phyloP scores from a whole-genome alignment of 37 sponge, comb jelly and placozoan genomes.

The Beroe ovata region DNA sequence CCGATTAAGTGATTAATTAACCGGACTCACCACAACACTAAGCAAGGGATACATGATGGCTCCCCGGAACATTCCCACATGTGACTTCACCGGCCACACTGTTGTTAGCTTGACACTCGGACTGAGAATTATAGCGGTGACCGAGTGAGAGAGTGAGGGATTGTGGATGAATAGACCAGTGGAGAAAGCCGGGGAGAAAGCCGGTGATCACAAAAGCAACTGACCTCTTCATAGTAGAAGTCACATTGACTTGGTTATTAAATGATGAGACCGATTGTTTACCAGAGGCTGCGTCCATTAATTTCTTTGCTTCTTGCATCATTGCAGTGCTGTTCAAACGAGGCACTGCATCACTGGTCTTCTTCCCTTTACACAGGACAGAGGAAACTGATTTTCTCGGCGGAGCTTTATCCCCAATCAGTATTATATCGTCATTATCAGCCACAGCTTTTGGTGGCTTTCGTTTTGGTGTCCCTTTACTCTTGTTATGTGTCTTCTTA shows the following conservation, averaged over 20 bases:
- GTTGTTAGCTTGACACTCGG: too few species aligned
- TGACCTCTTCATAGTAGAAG: neutral
- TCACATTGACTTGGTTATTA: neutral
- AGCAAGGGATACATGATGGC: slow-evolving; percentile 30
- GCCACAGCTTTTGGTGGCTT: neutral
- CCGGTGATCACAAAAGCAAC: neutral
- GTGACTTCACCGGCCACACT: slow-evolving; percentile 19
- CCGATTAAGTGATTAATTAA: too few species aligned
- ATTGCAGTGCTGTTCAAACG: neutral
- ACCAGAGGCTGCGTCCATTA: neutral
- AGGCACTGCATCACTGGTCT: neutral
- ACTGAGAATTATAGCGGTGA: too few species aligned
- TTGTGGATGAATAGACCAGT: too few species aligned
- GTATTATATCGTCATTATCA: neutral
- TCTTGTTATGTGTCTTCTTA: too few species aligned
- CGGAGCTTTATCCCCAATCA: neutral
- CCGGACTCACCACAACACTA: neutral
- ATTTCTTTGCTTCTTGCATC: slow-evolving; percentile 41
- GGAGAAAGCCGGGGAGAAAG: too few species aligned
- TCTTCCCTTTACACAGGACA: neutral
- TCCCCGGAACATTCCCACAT: neutral
- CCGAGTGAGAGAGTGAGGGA: too few species aligned
- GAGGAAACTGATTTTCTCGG: neutral
- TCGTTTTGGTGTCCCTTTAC: too few species aligned
- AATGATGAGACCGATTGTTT: too few species aligned